Base-by-base conservation (phyloP, 30 jellyfish, hydroid and myxozoan species). In the Turritopsis dohrnii region DNA sequence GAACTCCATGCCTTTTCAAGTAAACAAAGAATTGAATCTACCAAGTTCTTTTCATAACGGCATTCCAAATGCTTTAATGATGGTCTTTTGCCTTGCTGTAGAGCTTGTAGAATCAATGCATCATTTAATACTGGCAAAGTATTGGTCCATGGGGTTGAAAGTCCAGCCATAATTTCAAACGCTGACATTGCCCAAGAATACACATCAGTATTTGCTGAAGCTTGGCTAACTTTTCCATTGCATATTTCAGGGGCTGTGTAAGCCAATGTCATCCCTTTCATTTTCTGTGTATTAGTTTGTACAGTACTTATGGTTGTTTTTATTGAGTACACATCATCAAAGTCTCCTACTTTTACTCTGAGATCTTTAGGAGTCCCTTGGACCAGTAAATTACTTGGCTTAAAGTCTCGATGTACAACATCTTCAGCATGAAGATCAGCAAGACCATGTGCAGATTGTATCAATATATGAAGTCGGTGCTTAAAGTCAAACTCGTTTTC, bases 201-300 rank as follows among this genome's bases (percentile, higher is more conserved):
- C 8, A 74, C 65, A 52, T 74, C 83, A 0, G 83, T 0, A 0
- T 1, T 52, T 1, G 41, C 3, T 0, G 83, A 0, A 1, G 71
- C 7, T 0, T 1, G 53, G 7, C 65, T 29, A 1, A 29, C 54
- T 74, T 9, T 1, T 74, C 60, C 65, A 1, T 1, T 0, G 71
- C 83, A 74, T 23, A 74, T 74, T 4, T 74, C 83, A n/a, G 71
- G 65, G 0, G 83, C 83, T n/a, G 83, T 74, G 0, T 74, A 74
- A 0, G 83, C 73, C 0, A 74, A 1, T 21, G 83, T 74, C 83
- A 74, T 74, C 0, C 83, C 83, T n/a, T n/a, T n/a, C 7, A 69
- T 1, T 1, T 1, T 1, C 1, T 74, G 73, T 1, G 1, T 9
- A 0, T 0, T 4, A 7, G 83, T 74, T 22, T 20, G 1, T n/a